Conservation (phyloP, 1,140 invertebrate genomes). For the Drosophila oshimai region DNA sequence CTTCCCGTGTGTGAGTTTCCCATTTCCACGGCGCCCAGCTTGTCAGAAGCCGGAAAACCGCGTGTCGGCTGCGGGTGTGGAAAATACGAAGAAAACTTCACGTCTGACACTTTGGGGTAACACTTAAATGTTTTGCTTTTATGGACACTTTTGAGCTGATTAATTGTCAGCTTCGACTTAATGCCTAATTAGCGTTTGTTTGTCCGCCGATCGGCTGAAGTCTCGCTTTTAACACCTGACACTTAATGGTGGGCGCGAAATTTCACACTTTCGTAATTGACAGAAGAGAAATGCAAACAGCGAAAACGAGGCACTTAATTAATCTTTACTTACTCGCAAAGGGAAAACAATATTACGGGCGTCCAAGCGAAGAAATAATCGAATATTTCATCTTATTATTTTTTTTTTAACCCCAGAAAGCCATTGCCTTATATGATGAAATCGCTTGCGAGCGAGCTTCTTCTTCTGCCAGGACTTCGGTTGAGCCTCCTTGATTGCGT, state of each 20-base stretch:
- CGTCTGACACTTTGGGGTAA: conserved; percentile 18
- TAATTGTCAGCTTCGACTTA: conserved; percentile 48
- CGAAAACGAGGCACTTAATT: conserved; percentile 48
- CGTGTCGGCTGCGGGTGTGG: conserved; percentile 42
- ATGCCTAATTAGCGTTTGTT: conserved; percentile 53
- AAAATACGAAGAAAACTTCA: conserved; percentile 12
- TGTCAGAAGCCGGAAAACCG: conserved; percentile 42
- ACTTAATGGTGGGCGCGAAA: conserved; percentile 38
- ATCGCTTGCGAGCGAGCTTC: conserved; percentile 12
- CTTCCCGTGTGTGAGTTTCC: conserved; percentile 27
- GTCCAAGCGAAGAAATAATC: conserved; percentile 8
- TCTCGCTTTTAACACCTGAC: not conserved
- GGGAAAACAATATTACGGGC: not conserved
- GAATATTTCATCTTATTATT: conserved; percentile 9
- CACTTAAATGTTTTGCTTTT: conserved; percentile 50
- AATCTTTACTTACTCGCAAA: conserved; percentile 13
- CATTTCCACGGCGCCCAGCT: not conserved
- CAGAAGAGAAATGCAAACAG: conserved; percentile 13
- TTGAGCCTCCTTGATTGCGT: conserved; percentile 23
- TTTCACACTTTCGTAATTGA: conserved; percentile 54
- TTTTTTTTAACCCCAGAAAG: not conserved
- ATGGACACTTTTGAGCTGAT: conserved; percentile 62
- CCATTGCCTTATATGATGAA: not conserved
- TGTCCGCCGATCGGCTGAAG: conserved; percentile 12
- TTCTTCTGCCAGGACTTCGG: not conserved